Percentiles rank a stretch among this genome's conserved stretches.
phyloP scores from a whole-genome alignment of 2,888 invertebrate species.

The Synergus laeviventris region DNA sequence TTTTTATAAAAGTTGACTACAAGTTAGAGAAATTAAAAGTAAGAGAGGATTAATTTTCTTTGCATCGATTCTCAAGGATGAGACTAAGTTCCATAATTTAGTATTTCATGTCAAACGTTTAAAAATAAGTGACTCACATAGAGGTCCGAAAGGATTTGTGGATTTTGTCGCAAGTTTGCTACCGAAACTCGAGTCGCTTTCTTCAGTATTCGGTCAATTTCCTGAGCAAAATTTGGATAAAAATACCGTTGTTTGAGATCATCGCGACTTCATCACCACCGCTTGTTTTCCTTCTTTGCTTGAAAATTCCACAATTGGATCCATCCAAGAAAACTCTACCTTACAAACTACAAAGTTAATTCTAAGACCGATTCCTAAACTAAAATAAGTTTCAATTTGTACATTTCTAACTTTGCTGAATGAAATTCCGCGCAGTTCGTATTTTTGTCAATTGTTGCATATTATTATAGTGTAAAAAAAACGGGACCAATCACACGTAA shows the following conservation, averaged over 20 bases:
- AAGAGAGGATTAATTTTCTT: neutral
- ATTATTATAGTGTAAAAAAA: slow-evolving; percentile 18
- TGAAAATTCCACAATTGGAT: neutral
- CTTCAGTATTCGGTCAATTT: slow-evolving; percentile 5
- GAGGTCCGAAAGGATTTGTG: neutral
- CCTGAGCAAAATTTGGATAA: neutral
- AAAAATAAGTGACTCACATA: slow-evolving; percentile 22
- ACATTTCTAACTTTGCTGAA: slow-evolving; percentile 31
- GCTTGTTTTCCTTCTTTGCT: neutral
- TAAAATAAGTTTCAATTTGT: slow-evolving; percentile 37
- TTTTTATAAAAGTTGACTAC: neutral
- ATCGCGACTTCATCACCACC: neutral
- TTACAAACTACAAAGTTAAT: neutral
- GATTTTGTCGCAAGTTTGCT: neutral
- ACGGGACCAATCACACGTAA: slow-evolving; percentile 23
- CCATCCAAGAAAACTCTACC: slow-evolving; percentile 16
- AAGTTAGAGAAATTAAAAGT: neutral
- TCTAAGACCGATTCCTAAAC: slow-evolving; percentile 1
- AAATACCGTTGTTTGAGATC: slow-evolving; percentile 9
- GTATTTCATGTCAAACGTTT: neutral
- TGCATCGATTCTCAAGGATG: slow-evolving; percentile 27
- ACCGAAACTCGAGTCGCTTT: slow-evolving; percentile 1
- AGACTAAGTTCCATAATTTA: slow-evolving; percentile 6
- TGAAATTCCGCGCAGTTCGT: slow-evolving; percentile 34
- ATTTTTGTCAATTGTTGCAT: slow-evolving; percentile 34